phyloP scores from a whole-genome alignment of 2,888 invertebrate genomes.

The Plagodis dolabraria region DNA sequence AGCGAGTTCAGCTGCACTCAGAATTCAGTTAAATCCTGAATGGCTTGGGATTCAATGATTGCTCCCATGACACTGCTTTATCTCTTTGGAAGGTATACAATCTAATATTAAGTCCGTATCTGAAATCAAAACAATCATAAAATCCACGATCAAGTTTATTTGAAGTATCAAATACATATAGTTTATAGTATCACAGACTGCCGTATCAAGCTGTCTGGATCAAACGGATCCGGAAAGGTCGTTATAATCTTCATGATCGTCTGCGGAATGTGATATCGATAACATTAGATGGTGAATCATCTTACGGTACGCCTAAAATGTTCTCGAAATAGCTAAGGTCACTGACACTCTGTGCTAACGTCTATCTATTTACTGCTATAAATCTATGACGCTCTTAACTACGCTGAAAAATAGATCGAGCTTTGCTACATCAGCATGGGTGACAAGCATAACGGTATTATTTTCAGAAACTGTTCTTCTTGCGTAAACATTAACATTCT shows the following conservation, averaged over 20 bases:
- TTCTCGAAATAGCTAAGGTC: constrained; percentile 56
- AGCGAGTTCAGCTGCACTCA: too few relatives aligned
- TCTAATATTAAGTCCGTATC: too few relatives aligned
- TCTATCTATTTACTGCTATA: constrained; percentile 45
- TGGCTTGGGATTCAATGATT: too few relatives aligned
- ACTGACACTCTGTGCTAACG: constrained; percentile 47
- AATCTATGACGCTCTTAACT: constrained; percentile 38
- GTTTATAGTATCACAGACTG: background rate
- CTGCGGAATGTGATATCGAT: constrained; percentile 28
- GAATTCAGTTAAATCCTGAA: too few relatives aligned
- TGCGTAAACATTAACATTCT: too few relatives aligned
- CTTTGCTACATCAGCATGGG: constrained; percentile 12
- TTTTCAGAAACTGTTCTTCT: constrained; percentile 1
- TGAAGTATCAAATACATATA: too few relatives aligned
- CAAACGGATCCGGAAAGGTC: background rate
- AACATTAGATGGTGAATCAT: constrained; percentile 35
- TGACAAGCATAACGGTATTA: constrained; percentile 14
- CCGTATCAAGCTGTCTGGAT: background rate
- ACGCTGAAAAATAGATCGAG: constrained; percentile 13
- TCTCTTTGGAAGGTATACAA: too few relatives aligned
- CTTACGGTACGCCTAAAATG: constrained; percentile 37
- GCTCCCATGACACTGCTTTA: too few relatives aligned
- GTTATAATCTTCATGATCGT: constrained; percentile 16
- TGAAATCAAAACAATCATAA: too few relatives aligned
- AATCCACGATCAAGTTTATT: too few relatives aligned